Percentiles rank a stretch among this genome's conserved stretches.
Evolutionary conservation across 2,888 invertebrate species (phyloP).

Genomic region (Eurois occulta): DNA sequence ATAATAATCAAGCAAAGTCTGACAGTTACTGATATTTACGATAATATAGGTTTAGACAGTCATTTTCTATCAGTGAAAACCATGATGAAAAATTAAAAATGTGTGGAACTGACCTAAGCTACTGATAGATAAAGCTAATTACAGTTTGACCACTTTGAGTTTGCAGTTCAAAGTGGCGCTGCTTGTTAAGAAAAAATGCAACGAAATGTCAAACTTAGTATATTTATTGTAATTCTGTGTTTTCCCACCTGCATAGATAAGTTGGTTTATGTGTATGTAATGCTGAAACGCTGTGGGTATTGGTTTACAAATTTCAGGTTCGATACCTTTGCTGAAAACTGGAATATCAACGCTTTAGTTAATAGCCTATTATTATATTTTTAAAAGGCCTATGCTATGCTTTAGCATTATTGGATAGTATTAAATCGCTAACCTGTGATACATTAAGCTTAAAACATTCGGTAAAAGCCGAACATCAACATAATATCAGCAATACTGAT

Average conservation of each 20-base stretch:
- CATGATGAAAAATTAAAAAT: background rate
- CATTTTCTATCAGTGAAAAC: background rate
- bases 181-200: no score
- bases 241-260: background rate
- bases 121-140: background rate
- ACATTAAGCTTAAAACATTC: background rate
- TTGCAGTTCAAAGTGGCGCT: no score
- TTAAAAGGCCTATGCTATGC: background rate
- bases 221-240: background rate
- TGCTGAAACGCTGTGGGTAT: background rate
- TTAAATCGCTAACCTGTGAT: background rate
- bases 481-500: background rate
- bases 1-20: background rate
- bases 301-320: background rate
- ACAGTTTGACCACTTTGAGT: background rate
- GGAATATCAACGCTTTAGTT: background rate
- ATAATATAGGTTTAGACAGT: background rate
- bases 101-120: background rate
- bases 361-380: background rate
- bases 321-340: background rate
- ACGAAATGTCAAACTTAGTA: background rate
- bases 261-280: background rate
- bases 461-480: background rate
- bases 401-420: background rate
- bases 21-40: conserved; percentile 7